A percentile compares a stretch with the other conserved stretches of the same genome.
Evolutionary conservation across 2,113 vertebrate genomes (phyloP).

Genomic region (Entelurus aequoreus): DNA sequence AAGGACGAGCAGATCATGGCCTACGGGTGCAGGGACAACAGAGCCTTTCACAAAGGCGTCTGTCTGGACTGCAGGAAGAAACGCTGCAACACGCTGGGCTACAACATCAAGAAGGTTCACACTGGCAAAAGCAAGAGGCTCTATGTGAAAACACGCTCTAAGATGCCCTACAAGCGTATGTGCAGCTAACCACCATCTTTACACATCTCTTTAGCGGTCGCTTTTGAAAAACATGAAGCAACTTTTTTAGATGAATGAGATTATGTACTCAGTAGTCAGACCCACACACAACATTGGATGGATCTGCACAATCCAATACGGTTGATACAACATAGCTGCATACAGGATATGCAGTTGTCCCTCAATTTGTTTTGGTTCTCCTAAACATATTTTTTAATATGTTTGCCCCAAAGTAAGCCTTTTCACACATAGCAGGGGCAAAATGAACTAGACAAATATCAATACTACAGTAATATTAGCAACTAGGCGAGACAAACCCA

Average conservation of each 20-base stretch:
- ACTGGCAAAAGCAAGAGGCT: slow-evolving; percentile 69
- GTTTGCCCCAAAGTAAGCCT: too few species aligned
- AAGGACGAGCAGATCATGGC: slow-evolving; percentile 76
- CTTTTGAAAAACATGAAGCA: not conserved
- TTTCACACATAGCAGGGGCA: too few species aligned
- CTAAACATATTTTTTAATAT: too few species aligned
- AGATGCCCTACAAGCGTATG: slow-evolving; percentile 87
- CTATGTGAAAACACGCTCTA: slow-evolving; percentile 79
- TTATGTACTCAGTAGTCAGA: too few species aligned
- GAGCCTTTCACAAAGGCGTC: slow-evolving; percentile 80
- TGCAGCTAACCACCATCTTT: not conserved
- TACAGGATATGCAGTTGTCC: too few species aligned
- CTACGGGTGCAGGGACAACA: slow-evolving; percentile 82
- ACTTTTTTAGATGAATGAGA: too few species aligned
- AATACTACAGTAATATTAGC: too few species aligned
- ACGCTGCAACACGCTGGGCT: slow-evolving; percentile 88
- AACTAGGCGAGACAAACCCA: too few species aligned
- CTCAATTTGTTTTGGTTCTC: too few species aligned
- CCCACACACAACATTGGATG: not conserved
- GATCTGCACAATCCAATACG: too few species aligned
- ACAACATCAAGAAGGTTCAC: slow-evolving; percentile 72
- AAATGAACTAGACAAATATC: too few species aligned
- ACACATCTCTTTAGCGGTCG: not conserved
- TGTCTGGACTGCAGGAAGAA: slow-evolving; percentile 85
- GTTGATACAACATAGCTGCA: too few species aligned